Evolutionary conservation across 2,113 vertebrate genomes (phyloP).

Genomic region (Leptosomus discolor): DNA sequence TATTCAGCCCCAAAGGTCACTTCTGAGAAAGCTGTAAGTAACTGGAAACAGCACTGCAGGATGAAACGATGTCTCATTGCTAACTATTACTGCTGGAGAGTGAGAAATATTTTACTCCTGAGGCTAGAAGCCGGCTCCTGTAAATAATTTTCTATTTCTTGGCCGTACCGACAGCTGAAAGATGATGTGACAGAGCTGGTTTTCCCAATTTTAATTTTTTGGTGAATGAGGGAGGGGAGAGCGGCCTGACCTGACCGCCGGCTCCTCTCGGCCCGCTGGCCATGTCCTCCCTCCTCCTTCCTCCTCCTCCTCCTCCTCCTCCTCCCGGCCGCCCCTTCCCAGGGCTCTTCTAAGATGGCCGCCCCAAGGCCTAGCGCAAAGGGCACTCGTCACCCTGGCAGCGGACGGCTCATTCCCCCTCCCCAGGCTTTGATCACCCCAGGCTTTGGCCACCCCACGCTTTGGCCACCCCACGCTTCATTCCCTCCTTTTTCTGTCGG

Average conservation of each 20-base stretch:
- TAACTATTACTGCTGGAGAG: background rate
- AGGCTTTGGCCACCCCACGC: background rate
- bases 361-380: rapidly evolving
- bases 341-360: rapidly evolving
- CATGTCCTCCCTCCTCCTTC: background rate
- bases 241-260: rapidly evolving
- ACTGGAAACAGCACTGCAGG: slow-evolving; percentile 44
- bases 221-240: background rate
- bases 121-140: background rate
- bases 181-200: background rate
- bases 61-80: slow-evolving; percentile 1
- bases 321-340: background rate
- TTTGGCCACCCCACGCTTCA: background rate
- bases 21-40: slow-evolving; percentile 49
- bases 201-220: background rate
- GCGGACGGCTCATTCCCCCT: rapidly evolving
- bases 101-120: slow-evolving; percentile 19
- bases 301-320: background rate
- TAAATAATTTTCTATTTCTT: slow-evolving; percentile 7
- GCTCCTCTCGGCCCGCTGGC: background rate
- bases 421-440: too few relatives aligned
- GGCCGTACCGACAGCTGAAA: background rate
- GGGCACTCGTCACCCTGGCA: rapidly evolving
- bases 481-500: rapidly evolving
- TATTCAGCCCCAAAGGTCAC: slow-evolving; percentile 47